Percentiles rank a stretch among this genome's conserved stretches.
Evolutionary conservation across 2,888 invertebrate genomes (phyloP).

Genomic region (Polietes domitor): DNA sequence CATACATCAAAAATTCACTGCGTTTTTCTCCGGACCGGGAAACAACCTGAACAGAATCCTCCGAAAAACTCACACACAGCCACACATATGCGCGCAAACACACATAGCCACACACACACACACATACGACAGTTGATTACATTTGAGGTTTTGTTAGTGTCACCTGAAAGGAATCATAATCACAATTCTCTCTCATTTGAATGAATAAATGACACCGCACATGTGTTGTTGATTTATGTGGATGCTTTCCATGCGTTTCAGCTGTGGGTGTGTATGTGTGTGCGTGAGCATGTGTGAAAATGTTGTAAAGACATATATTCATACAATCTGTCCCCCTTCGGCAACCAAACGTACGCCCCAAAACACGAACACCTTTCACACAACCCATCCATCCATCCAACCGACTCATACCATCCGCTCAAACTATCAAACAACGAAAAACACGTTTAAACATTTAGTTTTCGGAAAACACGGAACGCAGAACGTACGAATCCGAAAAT

Average conservation of each 20-base stretch:
- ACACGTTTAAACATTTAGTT: constrained; percentile 32
- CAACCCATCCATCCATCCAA: neutral
- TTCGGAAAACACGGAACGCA: constrained; percentile 9
- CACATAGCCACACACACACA: constrained; percentile 18
- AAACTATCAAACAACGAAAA: constrained; percentile 22
- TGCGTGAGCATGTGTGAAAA: neutral
- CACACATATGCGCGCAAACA: neutral
- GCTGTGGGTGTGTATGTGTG: neutral
- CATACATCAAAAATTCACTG: constrained; percentile 31
- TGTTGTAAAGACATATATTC: constrained; percentile 8
- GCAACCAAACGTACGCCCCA: neutral
- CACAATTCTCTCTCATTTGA: constrained; percentile 42
- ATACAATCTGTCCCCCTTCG: constrained; percentile 23
- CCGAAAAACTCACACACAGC: neutral
- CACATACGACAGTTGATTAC: constrained; percentile 44
- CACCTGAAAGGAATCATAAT: constrained; percentile 55
- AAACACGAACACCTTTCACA: neutral
- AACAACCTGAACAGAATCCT: constrained; percentile 6
- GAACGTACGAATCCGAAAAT: neutral
- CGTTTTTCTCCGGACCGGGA: neutral
- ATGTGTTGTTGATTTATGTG: constrained; percentile 33
- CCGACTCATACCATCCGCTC: neutral
- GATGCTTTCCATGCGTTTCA: neutral
- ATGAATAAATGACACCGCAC: constrained; percentile 42
- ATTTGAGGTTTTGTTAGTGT: constrained; percentile 54